Evolutionary conservation across 2,113 vertebrate genomes (phyloP), one percentile per base, ranked within the genome.

Genomic region (Mirounga angustirostris): DNA sequence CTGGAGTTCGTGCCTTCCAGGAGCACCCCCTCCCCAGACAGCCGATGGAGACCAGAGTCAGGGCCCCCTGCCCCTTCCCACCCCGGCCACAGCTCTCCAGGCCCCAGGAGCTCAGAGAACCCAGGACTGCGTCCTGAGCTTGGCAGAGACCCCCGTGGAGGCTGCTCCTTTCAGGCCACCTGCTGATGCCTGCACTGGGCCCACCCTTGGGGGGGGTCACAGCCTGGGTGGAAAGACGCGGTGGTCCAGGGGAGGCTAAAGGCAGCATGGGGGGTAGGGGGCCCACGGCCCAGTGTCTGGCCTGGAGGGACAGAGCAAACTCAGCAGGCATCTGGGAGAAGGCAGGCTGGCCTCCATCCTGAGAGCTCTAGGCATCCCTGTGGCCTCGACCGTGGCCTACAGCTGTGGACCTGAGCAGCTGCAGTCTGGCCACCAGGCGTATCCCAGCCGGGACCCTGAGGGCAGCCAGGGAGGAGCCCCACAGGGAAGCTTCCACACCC

Each of bases 181-280:
- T 61, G 54, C n/a, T 0, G 24, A 14, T 22, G 9, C 19, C 24
- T n/a, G 78, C 2, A 2, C 63, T 13, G 7, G 19, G 7, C 5
- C 33, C 11, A 14, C 54, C 15, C 52, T 16, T 40, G 71, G 3
- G 71, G 3, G 2, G 11, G 8, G 65, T 24, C 84, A 26, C 28
- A 9, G 46, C 21, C 30, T 30, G 50, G 76, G 30, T n/a, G 65
- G 65, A 58, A 73, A 10, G 65, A 36, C 0, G 0, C 7, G 15
- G n/a, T 3, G 2, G 24, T 11, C 21, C 24, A 12, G 26, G 54
- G 52, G n/a, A 46, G n/a, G 50, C 22, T 5, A 46, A 87, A 43
- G 74, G 36, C 19, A 10, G 33, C 9, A 8, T 1, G 0, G 1
- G 50, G 6, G 11, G 7, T 0, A 0, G 36, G 4, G 7, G 24